phyloP scores from a whole-genome alignment of 1,140 invertebrate species.

The Drosophila arizonae region DNA sequence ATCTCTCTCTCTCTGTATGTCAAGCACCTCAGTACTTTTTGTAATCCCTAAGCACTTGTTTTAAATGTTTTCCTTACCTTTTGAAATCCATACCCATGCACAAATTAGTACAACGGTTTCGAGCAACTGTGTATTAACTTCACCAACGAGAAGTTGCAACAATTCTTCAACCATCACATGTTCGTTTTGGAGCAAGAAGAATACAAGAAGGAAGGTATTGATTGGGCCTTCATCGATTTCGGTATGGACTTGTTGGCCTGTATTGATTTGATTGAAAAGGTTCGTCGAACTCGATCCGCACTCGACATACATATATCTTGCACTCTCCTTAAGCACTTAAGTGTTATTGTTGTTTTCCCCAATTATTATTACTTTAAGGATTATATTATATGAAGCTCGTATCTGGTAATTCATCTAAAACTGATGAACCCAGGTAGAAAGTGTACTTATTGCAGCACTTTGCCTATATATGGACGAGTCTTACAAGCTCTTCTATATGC shows the following conservation, averaged over 20 bases:
- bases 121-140: slow-evolving; percentile 99
- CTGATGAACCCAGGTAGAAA: slow-evolving; percentile 60
- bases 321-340: slow-evolving; percentile 35
- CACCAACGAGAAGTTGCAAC: slow-evolving; percentile 98
- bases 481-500: slow-evolving; percentile 5
- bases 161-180: slow-evolving; percentile 99
- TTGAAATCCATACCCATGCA: slow-evolving; percentile 1
- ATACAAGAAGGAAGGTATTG: slow-evolving; percentile 97
- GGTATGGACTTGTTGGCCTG: slow-evolving; percentile 98
- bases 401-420: slow-evolving; percentile 67
- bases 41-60: slow-evolving; percentile 30
- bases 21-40: slow-evolving; percentile 13
- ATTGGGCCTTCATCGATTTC: slow-evolving; percentile 98
- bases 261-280: slow-evolving; percentile 99
- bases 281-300: slow-evolving; percentile 83
- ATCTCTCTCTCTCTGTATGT: not conserved
- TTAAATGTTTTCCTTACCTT: slow-evolving; percentile 43
- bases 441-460: slow-evolving; percentile 34
- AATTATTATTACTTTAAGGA: too few relatives aligned
- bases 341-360: slow-evolving; percentile 22
- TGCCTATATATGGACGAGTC: slow-evolving; percentile 21
- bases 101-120: slow-evolving; percentile 95
- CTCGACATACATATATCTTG: slow-evolving; percentile 35
- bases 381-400: not conserved
- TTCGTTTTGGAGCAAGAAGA: slow-evolving; percentile 99